Evolutionary conservation across 2,113 vertebrate species (phyloP), one percentile per base, ranked within the genome.

Genomic region (Tautogolabrus adspersus): DNA sequence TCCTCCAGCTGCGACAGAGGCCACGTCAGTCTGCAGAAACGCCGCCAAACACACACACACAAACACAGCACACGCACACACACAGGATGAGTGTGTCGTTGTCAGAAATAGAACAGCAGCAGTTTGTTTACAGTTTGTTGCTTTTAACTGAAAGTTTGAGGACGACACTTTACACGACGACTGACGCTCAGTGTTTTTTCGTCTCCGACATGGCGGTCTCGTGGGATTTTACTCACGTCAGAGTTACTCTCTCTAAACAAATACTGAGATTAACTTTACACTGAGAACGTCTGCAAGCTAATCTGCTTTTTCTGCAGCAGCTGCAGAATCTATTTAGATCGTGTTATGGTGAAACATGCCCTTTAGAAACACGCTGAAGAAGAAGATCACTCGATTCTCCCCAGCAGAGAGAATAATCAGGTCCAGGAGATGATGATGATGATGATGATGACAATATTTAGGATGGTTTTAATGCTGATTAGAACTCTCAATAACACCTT

Each of bases 151-250:
- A 21, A 42, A 58, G n/a, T 60, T 59, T 21, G 52, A 49, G 52
- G 49, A 10, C 10, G 30, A 9, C 6, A 6, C 22, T 3, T 22
- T 12, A 34, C 26, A 12, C 2, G 42, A 44, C 4, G 26, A 64
- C 1, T 46, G 40, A 42, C 30, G 21, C 34, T 12, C 21, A 18
- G 23, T 19, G 8, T 19, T 66, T n/a, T 18, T 51, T 15, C 30
- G 21, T 10, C 19, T 52, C 30, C 23, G 11, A 6, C 11, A 30
- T 3, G 38, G 23, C 16, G 6, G 30, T 4, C 51, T 60, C 13
- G 1, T 65, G 61, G 72, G 72, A 49, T 38, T 64, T 10, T 21
- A 10, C n/a, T n/a, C n/a, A n/a, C n/a, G n/a, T n/a, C n/a, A n/a
- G n/a, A n/a, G n/a, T n/a, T n/a, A n/a, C n/a, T n/a, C n/a, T n/a